Conservation (phyloP, 2,113 vertebrate species). For the Picathartes gymnocephalus region DNA sequence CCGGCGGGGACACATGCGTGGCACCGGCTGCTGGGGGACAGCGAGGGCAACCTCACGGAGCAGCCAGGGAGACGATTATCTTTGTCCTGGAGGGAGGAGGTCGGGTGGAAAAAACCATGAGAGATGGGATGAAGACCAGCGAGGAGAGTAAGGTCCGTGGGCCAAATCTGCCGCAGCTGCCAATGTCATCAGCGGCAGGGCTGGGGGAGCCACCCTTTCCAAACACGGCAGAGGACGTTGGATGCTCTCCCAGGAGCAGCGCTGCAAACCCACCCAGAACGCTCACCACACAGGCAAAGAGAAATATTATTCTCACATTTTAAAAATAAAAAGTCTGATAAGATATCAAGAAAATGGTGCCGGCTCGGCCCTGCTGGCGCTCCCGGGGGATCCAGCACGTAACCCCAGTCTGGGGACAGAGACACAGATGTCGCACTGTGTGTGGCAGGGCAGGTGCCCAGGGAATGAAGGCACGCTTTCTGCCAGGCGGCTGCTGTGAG, state of each 20-base stretch:
- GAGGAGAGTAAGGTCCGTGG: not conserved
- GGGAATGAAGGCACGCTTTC: not conserved
- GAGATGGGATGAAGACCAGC: not conserved
- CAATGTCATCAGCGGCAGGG: slow-evolving; percentile 42
- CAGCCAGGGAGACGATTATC: not conserved
- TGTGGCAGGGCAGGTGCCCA: not conserved
- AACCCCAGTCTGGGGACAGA: not conserved
- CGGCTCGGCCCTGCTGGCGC: not conserved
- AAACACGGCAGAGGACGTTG: slow-evolving; percentile 6
- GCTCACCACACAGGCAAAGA: not conserved
- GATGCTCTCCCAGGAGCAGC: slow-evolving; percentile 41
- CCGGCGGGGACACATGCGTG: fast-evolving
- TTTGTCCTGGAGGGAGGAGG: not conserved
- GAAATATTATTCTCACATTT: slow-evolving; percentile 47
- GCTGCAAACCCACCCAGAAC: slow-evolving; percentile 41
- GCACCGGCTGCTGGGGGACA: not conserved
- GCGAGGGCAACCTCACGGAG: not conserved
- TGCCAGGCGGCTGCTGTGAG: not conserved
- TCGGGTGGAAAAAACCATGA: not conserved
- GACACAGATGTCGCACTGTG: fast-evolving
- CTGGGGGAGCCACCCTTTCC: slow-evolving; percentile 56
- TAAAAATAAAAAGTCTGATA: slow-evolving; percentile 24
- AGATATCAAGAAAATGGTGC: not conserved
- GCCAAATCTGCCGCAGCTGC: slow-evolving; percentile 14
- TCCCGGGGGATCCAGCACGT: not conserved